Base-by-base conservation (phyloP, 2,113 vertebrate species). In the Tetrao urogallus region DNA sequence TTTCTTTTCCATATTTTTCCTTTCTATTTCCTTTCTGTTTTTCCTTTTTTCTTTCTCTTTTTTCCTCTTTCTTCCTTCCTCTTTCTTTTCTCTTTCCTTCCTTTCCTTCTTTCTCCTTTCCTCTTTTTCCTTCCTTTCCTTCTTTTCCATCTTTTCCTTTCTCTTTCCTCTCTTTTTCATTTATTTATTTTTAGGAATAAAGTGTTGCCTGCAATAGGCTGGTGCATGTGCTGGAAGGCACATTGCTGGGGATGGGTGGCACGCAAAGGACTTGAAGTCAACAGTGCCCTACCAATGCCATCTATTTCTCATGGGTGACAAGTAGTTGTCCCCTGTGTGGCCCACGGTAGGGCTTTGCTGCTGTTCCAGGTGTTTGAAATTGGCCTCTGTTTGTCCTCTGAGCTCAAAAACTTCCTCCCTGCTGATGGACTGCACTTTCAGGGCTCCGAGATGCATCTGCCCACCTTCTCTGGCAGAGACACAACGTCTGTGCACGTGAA, bases 351-450 rank as follows among this genome's bases (percentile, higher is more conserved):
- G 18, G 20, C 42, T 63, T 36, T 82, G 56, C 45, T 71, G 28
- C 28, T 0, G 8, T 9, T 38, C 34, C 0, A 0, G 21, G 34
- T 32, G 2, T 21, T 32, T 79, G 71, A 34, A 78, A 42, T 69
- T 27, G 45, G 36, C 10, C 1, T 11, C 8, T 67, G 21, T 21
- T 40, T 34, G 43, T 34, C 12, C 30, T 86, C 57, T 66, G 57
- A 78, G 22, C 40, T 65, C 22, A 65, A 50, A 4, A 30, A 10
- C 24, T 75, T 6, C 36, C 20, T 75, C 32, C 28, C 48, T 75
- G 13, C 17, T 17, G 13, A 5, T 4, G 43, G 54, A 70, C 32
- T 77, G 43, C 27, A 21, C 20, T 40, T 61, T 60, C 67, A 45
- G 2, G 13, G 21, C 3, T 52, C 38, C 40, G 34, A 75, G 58